Evolutionary conservation across 2,113 vertebrate genomes (phyloP), one percentile per base, ranked within the genome.

Genomic region (Puffinus mauretanicus): DNA sequence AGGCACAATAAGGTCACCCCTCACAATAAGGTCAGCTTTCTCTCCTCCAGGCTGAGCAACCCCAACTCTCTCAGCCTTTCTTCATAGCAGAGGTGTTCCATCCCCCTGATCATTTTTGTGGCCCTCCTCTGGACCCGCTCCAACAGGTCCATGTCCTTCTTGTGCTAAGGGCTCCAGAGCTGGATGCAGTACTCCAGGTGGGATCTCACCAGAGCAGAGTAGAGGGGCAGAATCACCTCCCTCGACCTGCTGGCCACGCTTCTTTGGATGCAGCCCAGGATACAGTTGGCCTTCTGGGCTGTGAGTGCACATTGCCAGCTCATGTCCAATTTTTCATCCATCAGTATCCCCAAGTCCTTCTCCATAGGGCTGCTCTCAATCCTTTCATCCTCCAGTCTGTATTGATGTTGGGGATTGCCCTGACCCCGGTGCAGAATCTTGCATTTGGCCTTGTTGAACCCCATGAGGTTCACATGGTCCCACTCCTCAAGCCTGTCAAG

Each of bases 241-340:
- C 13, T 40, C 0, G 1, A 26, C 3, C 11, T 76, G 8, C 4
- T 66, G 44, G 30, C 15, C 29, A 36, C 3, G 5, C 21, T 66
- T 46, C 9, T 6, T 44, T 81, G 47, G 3, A 20, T 72, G 47
- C 19, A 72, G 42, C 29, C 25, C 16, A 38, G 24, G 34, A 22
- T 2, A 2, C 2, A 1, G 7, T 24, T 42, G n/a, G 5, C 19
- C 34, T 91, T 77, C 32, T 36, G 17, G 11, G 55, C 40, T 71
- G 27, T 1, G 6, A 30, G 4, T 4, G 1, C 25, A 57, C 13
- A 5, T 66, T 57, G 42, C 9, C 3, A 3, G 4, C 19, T 19
- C 42, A 18, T 13, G 22, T 52, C 18, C 30, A 42, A 3, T 19
- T 66, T 76, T 57, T 51, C 25, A 52, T 16, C 21, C 29, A 51